A percentile compares a stretch with the other conserved stretches of the same genome.
phyloP scores from a whole-genome alignment of 2,797 vertebrate genomes.

The Atherinosoma microstoma region DNA sequence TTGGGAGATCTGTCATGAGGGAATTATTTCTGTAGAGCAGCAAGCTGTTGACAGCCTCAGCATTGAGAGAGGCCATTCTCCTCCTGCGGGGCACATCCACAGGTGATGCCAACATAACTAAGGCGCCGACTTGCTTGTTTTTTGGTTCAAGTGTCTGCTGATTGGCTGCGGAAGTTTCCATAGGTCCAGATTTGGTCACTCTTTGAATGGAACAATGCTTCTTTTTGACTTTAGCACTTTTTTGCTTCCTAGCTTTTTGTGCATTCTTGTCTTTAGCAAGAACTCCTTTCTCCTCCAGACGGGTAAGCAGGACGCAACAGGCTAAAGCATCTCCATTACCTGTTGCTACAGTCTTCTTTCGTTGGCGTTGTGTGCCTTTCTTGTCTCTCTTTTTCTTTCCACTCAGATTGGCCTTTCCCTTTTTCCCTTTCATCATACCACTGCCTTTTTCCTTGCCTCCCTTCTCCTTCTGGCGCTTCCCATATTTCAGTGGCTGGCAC shows the following conservation, averaged over 20 bases:
- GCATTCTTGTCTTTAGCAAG: conserved; percentile 41
- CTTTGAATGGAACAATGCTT: conserved; percentile 57
- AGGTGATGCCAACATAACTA: conserved; percentile 48
- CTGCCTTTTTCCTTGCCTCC: conserved; percentile 51
- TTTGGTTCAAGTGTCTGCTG: conserved; percentile 77
- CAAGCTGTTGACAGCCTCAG: conserved; percentile 95
- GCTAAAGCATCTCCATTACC: conserved; percentile 86
- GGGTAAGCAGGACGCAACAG: conserved; percentile 93
- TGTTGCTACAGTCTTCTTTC: conserved; percentile 81
- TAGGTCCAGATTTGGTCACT: conserved; percentile 74
- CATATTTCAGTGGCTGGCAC: conserved; percentile 59
- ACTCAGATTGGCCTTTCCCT: conserved; percentile 53
- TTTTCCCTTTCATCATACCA: conserved; percentile 49
- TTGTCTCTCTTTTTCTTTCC: conserved; percentile 64
- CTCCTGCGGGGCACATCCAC: conserved; percentile 88
- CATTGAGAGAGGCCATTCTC: conserved; percentile 94
- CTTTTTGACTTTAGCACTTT: conserved; percentile 61
- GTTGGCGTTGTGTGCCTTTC: conserved; percentile 65
- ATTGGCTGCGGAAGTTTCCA: conserved; percentile 56
- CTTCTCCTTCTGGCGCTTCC: conserved; percentile 65
- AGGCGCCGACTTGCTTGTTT: conserved; percentile 74
- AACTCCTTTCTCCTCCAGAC: conserved; percentile 87
- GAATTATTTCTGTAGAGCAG: conserved; percentile 88
- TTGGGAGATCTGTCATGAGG: conserved; percentile 58
- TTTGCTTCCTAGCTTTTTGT: conserved; percentile 61